Evolutionary conservation across 2,113 vertebrate genomes (phyloP), one percentile per base, ranked within the genome.

Genomic region (Coracopsis vasa): DNA sequence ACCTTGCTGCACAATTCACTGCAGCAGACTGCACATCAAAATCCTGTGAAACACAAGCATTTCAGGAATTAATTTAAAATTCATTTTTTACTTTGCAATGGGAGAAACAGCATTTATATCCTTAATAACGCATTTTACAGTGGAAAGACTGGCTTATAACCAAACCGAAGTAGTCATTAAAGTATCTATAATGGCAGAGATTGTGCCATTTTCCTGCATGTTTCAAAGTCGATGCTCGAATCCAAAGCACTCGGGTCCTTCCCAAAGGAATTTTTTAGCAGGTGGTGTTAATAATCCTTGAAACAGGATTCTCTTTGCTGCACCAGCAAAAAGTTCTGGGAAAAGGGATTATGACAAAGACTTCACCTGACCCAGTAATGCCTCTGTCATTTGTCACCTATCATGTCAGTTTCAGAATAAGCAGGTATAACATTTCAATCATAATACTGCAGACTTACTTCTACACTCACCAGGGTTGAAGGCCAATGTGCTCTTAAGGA

Each of bases 381-480:
- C 79, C 83, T 92, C 96, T 95, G 89, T 95, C 96, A 97, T 98
- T 98, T 98, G 98, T 97, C 96, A 97, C 94, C 92, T 93, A 97
- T 97, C 97, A 91, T 95, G 91, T 95, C 88, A 92, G 77, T 96
- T 97, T 94, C 77, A 96, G 91, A 97, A 98, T 95, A 97, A 97
- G 94, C 86, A 87, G 60, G 90, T 93, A 87, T 97, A 97, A 98
- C 92, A 65, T 97, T 98, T 97, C 97, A 96, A 95, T 98, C 95
- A 96, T 54, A 97, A 92, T 81, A 83, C 80, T 94, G 88, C 66
- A 97, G 95, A 97, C 96, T 97, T 97, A 91, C 91, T 88, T 94
- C 94, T 60, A 93, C 72, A 96, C 86, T 93, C 96, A 93, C 96
- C 95, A 97, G 94, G 94, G 95, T 28, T 79, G 94, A 98, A 97